These are phyloP conservation scores for Halcyon chelicuti DNA, from an alignment of 2,797 vertebrate genomes.

Conservation along the genomic window DNA sequence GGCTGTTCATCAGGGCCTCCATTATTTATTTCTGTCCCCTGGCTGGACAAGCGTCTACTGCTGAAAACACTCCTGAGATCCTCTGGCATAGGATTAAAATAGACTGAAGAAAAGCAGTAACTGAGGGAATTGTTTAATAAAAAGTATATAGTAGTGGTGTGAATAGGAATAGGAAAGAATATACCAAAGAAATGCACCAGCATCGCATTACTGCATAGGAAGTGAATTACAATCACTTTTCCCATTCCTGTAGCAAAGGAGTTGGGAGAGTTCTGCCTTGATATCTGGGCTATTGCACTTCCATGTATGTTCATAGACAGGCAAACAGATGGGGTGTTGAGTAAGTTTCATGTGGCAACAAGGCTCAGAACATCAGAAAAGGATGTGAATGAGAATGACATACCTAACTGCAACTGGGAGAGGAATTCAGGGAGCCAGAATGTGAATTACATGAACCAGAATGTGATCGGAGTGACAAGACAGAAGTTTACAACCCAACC, in stretches of 20 bases:
- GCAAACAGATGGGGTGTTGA: neutral
- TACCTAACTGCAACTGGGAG: neutral
- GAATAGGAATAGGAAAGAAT: neutral
- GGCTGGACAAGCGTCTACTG: neutral
- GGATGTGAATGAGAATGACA: neutral
- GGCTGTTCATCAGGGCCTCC: neutral
- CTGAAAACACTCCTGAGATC: neutral
- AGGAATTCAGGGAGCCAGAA: neutral
- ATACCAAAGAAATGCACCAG: neutral
- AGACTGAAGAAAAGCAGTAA: neutral
- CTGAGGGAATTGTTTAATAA: neutral
- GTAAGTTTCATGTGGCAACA: neutral
- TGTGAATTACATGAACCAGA: neutral
- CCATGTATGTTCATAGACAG: neutral
- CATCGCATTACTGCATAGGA: neutral
- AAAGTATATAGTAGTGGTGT: neutral
- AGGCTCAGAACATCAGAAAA: neutral
- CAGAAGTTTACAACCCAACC: neutral
- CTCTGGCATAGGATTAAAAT: neutral
- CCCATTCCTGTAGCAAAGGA: neutral
- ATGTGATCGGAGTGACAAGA: neutral
- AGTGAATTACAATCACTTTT: neutral
- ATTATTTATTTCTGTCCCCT: neutral
- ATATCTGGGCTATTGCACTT: neutral
- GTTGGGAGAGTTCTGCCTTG: neutral